phyloP scores from a whole-genome alignment of 2,113 vertebrate species.

The Elachura formosa region DNA sequence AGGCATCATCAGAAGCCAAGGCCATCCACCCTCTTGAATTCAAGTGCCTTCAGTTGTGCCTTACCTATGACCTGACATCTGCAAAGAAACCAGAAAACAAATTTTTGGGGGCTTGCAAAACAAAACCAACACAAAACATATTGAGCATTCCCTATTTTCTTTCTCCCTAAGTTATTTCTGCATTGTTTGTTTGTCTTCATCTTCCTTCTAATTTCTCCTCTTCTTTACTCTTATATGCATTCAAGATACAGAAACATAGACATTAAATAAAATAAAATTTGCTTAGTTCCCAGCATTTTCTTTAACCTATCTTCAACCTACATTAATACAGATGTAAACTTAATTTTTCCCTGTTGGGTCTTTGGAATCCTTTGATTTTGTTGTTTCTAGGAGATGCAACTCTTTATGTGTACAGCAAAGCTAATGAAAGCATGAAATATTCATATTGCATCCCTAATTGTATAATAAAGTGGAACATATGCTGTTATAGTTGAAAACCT shows the following conservation, averaged over 20 bases:
- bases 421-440: constrained; percentile 54
- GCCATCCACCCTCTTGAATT: neutral
- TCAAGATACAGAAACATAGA: neutral
- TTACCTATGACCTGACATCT: neutral
- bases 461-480: constrained; percentile 25
- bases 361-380: neutral
- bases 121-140: neutral
- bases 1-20: neutral
- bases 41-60: neutral
- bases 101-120: neutral
- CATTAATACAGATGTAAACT: neutral
- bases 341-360: neutral
- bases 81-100: neutral
- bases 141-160: neutral
- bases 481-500: neutral
- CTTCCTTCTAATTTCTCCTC: neutral
- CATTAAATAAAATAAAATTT: neutral
- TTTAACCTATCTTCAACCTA: neutral
- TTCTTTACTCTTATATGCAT: neutral
- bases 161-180: neutral
- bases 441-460: constrained; percentile 23
- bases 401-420: neutral
- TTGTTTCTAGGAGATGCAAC: neutral
- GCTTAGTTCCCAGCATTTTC: neutral
- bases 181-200: neutral